Evolutionary conservation across 2,888 invertebrate species (phyloP).

Genomic region (Drosophila mettleri): DNA sequence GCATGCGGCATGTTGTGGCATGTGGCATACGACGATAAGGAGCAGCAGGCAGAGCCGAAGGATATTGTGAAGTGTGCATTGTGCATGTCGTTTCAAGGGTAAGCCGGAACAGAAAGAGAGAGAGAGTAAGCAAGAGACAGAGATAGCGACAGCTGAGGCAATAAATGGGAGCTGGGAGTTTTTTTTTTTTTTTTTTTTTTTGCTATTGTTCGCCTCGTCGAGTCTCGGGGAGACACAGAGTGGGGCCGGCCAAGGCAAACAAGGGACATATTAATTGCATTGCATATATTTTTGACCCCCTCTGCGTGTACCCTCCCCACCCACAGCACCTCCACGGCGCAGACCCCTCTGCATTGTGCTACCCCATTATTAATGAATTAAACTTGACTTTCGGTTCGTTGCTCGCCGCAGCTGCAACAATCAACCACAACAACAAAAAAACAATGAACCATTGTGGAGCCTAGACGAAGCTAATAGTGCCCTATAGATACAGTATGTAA

Average conservation of each 20-base stretch:
- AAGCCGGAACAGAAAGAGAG: constrained; percentile 33
- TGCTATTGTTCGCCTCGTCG: constrained; percentile 56
- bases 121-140: not conserved
- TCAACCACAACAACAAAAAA: constrained; percentile 4
- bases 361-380: constrained; percentile 79
- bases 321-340: not conserved
- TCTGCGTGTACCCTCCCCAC: not conserved
- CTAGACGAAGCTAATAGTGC: constrained; percentile 29
- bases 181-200: constrained; percentile 21
- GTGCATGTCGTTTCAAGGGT: constrained; percentile 73
- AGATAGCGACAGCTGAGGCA: not conserved
- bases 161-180: constrained; percentile 34
- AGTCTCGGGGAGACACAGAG: constrained; percentile 8
- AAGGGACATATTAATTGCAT: constrained; percentile 76
- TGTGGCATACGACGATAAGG: constrained; percentile 47
- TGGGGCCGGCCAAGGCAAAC: constrained; percentile 32
- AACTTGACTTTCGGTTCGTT: constrained; percentile 83
- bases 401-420: constrained; percentile 44
- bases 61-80: constrained; percentile 61
- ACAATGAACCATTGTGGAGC: constrained; percentile 7
- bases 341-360: constrained; percentile 32
- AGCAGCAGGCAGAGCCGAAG: constrained; percentile 47
- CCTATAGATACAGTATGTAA: constrained; percentile 9
- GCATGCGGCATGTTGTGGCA: constrained; percentile 53
- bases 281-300: constrained; percentile 70